Percentiles rank a stretch among this genome's conserved stretches.
Evolutionary conservation across 1,140 invertebrate species (phyloP).

Genomic region (Caenorhabditis brenneri): DNA sequence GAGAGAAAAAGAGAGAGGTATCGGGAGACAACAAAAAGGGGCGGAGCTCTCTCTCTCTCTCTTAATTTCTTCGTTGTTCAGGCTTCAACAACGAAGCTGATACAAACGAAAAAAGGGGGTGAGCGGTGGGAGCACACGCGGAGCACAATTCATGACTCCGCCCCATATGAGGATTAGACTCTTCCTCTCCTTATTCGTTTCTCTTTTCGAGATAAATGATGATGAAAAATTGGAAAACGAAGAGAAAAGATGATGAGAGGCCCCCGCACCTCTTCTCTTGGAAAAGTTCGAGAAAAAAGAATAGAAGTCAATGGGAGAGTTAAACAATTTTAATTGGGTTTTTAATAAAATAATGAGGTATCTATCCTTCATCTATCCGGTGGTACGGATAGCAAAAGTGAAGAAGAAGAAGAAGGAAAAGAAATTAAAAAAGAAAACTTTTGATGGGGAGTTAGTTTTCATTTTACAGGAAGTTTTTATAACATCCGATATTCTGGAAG

Average conservation of each 20-base stretch:
- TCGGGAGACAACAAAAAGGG: not conserved
- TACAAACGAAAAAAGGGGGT: not conserved
- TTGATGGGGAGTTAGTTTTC: too few relatives aligned
- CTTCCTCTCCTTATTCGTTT: not conserved
- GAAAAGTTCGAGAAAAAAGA: constrained; percentile 23
- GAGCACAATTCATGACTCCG: not conserved
- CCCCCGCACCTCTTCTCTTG: constrained; percentile 1
- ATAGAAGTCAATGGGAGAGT: not conserved
- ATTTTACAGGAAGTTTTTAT: too few relatives aligned
- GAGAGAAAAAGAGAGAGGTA: not conserved
- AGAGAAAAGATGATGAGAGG: not conserved
- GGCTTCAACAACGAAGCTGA: not conserved
- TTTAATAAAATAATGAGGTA: constrained; percentile 40
- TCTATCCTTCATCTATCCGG: too few relatives aligned
- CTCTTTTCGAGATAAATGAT: not conserved
- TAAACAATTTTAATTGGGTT: constrained; percentile 2
- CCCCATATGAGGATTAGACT: constrained; percentile 13
- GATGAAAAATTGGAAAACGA: not conserved
- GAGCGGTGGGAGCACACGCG: not conserved
- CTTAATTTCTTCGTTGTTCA: not conserved
- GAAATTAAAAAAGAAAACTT: too few relatives aligned
- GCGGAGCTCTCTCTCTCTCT: not conserved
- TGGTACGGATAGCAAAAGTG: too few relatives aligned
- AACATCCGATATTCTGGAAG: too few relatives aligned
- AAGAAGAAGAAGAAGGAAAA: not conserved